A percentile compares a stretch with the other conserved stretches of the same genome.
Conservation (phyloP, 2,797 vertebrate genomes). For the Coendou prehensilis region DNA sequence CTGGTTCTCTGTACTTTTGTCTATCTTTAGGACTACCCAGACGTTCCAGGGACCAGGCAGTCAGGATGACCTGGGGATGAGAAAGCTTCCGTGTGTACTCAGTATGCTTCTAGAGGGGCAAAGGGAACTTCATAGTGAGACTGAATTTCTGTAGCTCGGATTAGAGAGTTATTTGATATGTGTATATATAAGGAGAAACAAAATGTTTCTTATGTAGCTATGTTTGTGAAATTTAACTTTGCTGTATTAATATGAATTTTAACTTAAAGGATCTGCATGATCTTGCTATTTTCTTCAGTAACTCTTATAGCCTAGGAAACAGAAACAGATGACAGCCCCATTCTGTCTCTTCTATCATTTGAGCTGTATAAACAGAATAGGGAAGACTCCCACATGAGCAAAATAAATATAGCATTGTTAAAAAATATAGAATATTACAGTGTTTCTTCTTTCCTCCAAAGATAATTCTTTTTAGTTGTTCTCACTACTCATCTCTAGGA, state of each 20-base stretch:
- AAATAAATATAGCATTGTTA: background rate
- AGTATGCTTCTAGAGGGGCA: background rate
- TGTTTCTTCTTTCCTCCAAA: background rate
- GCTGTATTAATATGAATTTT: background rate
- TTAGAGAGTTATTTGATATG: background rate
- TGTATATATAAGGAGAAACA: background rate
- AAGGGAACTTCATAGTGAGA: background rate
- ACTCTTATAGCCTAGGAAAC: background rate
- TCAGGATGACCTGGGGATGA: background rate
- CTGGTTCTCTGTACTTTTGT: background rate
- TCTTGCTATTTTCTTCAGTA: background rate
- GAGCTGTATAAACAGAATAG: background rate
- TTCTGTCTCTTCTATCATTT: background rate
- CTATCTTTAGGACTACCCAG: background rate
- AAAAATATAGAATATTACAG: background rate
- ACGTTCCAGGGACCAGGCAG: background rate
- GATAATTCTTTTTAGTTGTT: background rate
- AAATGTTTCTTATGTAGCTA: background rate
- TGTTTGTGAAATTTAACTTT: slow-evolving; percentile 1
- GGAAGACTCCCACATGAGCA: background rate
- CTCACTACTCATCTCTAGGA: background rate
- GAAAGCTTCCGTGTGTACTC: background rate
- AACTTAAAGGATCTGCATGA: background rate
- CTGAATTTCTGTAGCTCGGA: background rate
- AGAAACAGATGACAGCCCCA: background rate